Base-by-base conservation (phyloP, 2,797 vertebrate species). In the Spondyliosoma cantharus region DNA sequence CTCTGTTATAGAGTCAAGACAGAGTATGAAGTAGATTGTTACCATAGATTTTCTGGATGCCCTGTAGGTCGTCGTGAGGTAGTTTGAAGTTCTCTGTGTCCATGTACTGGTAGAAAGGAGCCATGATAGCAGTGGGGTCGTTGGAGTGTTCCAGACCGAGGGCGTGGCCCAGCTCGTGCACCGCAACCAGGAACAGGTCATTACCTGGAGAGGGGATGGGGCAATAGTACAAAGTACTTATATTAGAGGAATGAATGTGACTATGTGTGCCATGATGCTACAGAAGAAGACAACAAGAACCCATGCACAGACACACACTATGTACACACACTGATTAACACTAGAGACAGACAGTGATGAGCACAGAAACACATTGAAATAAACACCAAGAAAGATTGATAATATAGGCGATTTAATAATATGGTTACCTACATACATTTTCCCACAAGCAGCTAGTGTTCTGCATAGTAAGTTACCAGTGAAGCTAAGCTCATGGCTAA, bases 81-180 rank as follows among this genome's bases (percentile, higher is more conserved):
- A 97, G 95, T 85, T 86, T 96, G 91, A 97, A 97, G 80, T 95
- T 95, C 65, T 95, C 95, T 3, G 96, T 95, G 89, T 96, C 93
- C 93, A 96, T 95, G 85, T 97, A 96, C 92, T 96, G 96, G 85
- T 97, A 97, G 73, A 96, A 96, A 22, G 96, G 96, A 67, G 96
- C 96, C 96, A 96, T 97, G 83, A 97, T 95, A 29, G 95, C 96
- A 2, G 95, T 96, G 15, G 96, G 95, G 76, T 96, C 96, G 6
- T 94, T 96, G 17, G 96, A 97, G 90, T 97, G 96, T 56, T 95
- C 92, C 67, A 97, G 90, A 14, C 96, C 96, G 22, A 97, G 93
- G 7, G 95, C 95, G 2, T 96, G 95, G 42, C 96, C 96, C 87
- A 97, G 93, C 90, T 97, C 95, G 14, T 97, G 96, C 74, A 96